phyloP scores from a whole-genome alignment of 1,140 invertebrate species.

The Rhyzopertha dominica region DNA sequence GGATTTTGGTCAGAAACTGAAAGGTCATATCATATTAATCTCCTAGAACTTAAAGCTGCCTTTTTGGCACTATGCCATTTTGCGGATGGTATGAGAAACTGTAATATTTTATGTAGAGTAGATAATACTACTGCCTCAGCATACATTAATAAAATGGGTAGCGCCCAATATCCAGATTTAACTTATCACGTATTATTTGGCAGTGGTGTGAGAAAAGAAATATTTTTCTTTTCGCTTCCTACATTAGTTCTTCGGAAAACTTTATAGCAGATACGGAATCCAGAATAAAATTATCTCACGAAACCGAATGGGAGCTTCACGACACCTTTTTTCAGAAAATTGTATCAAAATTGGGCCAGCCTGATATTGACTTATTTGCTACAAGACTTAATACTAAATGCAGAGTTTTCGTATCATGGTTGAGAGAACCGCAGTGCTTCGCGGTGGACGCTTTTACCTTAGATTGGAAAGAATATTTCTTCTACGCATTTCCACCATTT shows the following conservation, averaged over 20 bases:
- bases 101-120: slow-evolving; percentile 8
- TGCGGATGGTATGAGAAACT: slow-evolving; percentile 1
- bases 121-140: slow-evolving; percentile 4
- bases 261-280: slow-evolving; percentile 6
- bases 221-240: slow-evolving; percentile 7
- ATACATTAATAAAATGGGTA: slow-evolving; percentile 12
- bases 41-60: slow-evolving; percentile 23
- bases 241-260: slow-evolving; percentile 7
- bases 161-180: slow-evolving; percentile 4
- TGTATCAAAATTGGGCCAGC: too few relatives aligned
- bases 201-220: slow-evolving; percentile 6
- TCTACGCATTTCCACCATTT: too few relatives aligned
- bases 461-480: too few relatives aligned
- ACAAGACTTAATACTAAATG: too few relatives aligned
- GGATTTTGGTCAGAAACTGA: slow-evolving; percentile 24
- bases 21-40: slow-evolving; percentile 25
- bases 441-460: too few relatives aligned
- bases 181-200: slow-evolving; percentile 4
- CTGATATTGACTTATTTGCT: too few relatives aligned
- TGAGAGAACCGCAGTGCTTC: too few relatives aligned
- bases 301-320: slow-evolving; percentile 10
- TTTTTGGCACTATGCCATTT: slow-evolving; percentile 26
- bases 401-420: too few relatives aligned
- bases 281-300: not conserved
- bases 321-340: too few relatives aligned